phyloP scores from a whole-genome alignment of 2,113 vertebrate genomes.

The Polyodon spathula region DNA sequence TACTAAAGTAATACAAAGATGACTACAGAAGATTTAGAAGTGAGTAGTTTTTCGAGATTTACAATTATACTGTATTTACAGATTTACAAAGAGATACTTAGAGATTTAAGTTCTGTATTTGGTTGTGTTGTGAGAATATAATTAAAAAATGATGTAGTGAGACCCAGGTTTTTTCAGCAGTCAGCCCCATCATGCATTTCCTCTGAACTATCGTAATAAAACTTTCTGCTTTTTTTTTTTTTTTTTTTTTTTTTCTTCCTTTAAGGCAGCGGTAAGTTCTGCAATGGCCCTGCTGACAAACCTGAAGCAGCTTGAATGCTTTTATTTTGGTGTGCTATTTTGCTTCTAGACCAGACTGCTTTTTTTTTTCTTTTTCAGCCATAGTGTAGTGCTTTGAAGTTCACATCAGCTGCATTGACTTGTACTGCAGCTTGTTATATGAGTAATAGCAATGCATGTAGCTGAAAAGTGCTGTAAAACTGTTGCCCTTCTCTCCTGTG shows the following conservation, averaged over 20 bases:
- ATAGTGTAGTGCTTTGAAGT: constrained; percentile 18
- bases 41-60: too few species aligned
- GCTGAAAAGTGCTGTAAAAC: constrained; percentile 1
- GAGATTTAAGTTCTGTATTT: too few species aligned
- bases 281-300: constrained; percentile 10
- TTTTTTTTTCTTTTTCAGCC: constrained; percentile 22
- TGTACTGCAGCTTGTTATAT: constrained; percentile 18
- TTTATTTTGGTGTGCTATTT: constrained; percentile 56
- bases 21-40: too few species aligned
- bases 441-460: constrained; percentile 10
- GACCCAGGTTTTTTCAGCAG: constrained; percentile 12
- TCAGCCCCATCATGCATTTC: constrained; percentile 19
- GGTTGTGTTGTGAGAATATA: too few species aligned
- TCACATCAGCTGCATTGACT: constrained; percentile 12
- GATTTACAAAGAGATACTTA: too few species aligned
- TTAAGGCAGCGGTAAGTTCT: constrained; percentile 98
- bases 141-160: too few species aligned
- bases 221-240: constrained; percentile 43
- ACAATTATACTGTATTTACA: too few species aligned
- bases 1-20: too few species aligned
- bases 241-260: constrained; percentile 59
- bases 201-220: constrained; percentile 33
- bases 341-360: constrained; percentile 34
- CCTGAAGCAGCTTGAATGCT: constrained; percentile 19
- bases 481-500: background rate